A percentile compares a stretch with the other conserved stretches of the same genome.
Conservation (phyloP, 30 jellyfish, hydroid and myxozoan species). For the Calvadosia cruxmelitensis region DNA sequence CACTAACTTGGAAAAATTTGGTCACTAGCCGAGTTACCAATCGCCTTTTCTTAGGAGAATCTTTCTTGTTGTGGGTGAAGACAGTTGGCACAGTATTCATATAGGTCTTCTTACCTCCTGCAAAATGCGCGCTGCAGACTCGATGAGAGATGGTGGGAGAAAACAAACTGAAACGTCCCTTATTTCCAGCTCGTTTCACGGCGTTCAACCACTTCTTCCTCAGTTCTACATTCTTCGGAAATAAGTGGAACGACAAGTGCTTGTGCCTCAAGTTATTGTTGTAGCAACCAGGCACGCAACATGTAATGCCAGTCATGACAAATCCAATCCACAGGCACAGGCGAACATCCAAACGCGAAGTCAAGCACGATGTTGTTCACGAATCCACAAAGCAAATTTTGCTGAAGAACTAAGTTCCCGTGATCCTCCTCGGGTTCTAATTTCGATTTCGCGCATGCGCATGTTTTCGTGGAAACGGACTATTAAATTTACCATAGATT, state of each 20-base stretch:
- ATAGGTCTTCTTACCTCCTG: background rate
- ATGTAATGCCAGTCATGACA: background rate
- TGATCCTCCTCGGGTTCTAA: no score
- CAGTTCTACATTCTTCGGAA: background rate
- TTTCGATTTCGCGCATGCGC: no score
- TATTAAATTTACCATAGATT: no score
- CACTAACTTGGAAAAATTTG: no score
- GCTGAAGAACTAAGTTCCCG: no score
- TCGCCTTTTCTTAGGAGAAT: background rate
- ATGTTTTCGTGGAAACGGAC: no score
- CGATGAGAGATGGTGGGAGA: background rate
- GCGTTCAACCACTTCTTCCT: background rate
- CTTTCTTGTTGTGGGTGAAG: background rate
- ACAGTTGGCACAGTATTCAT: background rate
- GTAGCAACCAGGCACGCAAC: slow-evolving; percentile 1
- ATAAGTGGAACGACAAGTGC: background rate
- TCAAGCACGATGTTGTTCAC: no score
- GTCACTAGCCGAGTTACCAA: no score
- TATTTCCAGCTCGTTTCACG: background rate
- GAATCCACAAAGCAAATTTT: no score
- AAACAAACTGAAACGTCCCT: background rate
- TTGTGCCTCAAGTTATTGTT: no score
- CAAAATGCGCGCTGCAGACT: background rate
- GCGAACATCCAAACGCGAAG: no score
- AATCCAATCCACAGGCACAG: no score